Evolutionary conservation across 2,888 invertebrate species (phyloP).

Genomic region (Campopleginae sp.): DNA sequence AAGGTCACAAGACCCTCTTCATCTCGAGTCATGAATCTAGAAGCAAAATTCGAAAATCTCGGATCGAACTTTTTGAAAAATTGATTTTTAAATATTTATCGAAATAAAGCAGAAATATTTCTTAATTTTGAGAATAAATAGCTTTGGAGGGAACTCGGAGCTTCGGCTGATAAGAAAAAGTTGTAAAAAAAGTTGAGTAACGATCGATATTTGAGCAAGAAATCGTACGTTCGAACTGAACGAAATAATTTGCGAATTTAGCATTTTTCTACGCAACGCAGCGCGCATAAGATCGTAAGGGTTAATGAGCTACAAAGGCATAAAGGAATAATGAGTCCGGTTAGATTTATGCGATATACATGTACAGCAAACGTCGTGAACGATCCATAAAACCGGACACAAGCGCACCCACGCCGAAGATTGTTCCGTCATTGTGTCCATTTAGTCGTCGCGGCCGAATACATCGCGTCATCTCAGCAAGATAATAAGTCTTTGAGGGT

Average conservation of each 20-base stretch:
- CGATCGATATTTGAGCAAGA: background rate
- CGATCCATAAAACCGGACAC: conserved; percentile 53
- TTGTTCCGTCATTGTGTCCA: conserved; percentile 36
- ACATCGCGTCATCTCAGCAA: conserved; percentile 21
- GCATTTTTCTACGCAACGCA: background rate
- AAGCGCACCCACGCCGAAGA: conserved; percentile 44
- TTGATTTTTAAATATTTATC: background rate
- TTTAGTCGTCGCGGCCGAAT: conserved; percentile 18
- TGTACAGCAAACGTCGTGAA: conserved; percentile 32
- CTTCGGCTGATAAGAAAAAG: background rate
- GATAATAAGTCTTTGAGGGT: conserved; percentile 47
- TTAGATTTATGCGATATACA: conserved; percentile 26
- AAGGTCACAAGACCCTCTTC: too few species aligned
- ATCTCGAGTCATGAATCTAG: too few species aligned
- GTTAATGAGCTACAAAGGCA: conserved; percentile 7
- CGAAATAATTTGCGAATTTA: background rate
- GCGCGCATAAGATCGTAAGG: background rate
- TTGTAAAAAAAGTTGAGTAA: background rate
- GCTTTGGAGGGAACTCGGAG: background rate
- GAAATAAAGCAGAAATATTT: background rate
- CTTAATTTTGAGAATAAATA: background rate
- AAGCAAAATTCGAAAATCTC: background rate
- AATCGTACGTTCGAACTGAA: background rate
- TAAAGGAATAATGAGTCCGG: conserved; percentile 15
- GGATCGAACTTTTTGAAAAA: background rate